Base-by-base conservation (phyloP, 2,797 vertebrate genomes). In the Esox lucius region DNA sequence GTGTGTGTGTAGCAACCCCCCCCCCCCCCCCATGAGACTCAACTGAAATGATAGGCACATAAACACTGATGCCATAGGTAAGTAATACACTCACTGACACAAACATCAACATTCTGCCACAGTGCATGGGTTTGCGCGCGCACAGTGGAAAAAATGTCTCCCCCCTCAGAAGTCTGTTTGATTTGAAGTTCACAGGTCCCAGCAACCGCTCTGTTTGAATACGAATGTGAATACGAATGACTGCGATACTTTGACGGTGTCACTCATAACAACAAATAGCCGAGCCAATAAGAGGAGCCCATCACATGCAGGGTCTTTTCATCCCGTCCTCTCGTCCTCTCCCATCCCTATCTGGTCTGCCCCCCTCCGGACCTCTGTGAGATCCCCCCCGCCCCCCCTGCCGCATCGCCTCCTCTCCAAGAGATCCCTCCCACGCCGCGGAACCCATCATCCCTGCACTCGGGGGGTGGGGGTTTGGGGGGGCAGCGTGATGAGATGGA, bases 161-260 rank as follows among this genome's bases (percentile, higher is more conserved):
- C 39, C 65, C 8, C 73, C 81, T 72, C 78, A 46, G 83, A 82
- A 82, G 74, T 80, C 75, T 74, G 71, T 76, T 81, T 83, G 74
- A 79, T 83, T 70, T 51, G 66, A 78, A 71, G 71, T 74, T 72
- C 75, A 72, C 42, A 69, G 75, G 68, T 79, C 72, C 71, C 8
- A 59, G 42, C 42, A 46, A 12, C 83, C 59, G 39, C 64, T 19
- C 68, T 74, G 77, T 67, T 68, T 70, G 79, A 85, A 83, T 85
- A 79, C 76, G 78, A 81, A 83, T 80, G 70, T 65, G 78, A n/a
- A n/a, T n/a, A n/a, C n/a, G n/a, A n/a, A n/a, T 71, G 72, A 46
- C 64, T 81, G 77, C 68, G 75, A 71, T 64, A 69, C 70, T 46
- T 3, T 46, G 16, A 53, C 59, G 71, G 42, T 16, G 7, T 70